Evolutionary conservation across 2,888 invertebrate species (phyloP), one percentile per base, ranked within the genome.

Genomic region (Lithophane semibrunnea): DNA sequence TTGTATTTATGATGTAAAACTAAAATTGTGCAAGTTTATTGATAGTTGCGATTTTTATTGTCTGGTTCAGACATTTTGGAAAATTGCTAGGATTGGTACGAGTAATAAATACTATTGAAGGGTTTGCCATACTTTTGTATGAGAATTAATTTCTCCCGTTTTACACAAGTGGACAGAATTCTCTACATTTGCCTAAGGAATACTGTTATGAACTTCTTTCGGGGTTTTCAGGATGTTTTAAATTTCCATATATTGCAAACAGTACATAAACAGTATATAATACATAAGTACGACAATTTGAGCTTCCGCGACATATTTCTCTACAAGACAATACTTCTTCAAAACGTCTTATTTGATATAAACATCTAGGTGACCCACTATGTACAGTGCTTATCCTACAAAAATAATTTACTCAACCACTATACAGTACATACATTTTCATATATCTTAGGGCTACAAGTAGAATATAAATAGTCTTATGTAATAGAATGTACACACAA

Each of bases 381-480:
- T 96, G 77, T 96, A 96, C 96, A 96, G 94, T 96, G 95, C 93
- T 95, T 95, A 96, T 77, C 88, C 96, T 96, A 96, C 93, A 96
- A 96, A 96, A 96, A 96, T 96, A 96, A 96, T 96, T 96, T 96
- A 96, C 90, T 94, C 92, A 92, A 95, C 92, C 92, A 92, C 95
- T 96, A 95, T 96, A 96, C 95, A 96, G 89, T 95, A 94, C 93
- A 92, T 95, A 95, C 94, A 95, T 89, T 89, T 91, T 90, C 75
- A 89, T 90, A 87, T 89, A 86, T 82, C 90, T 91, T 91, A 87
- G 80, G 87, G 89, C 92, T 86, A 91, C 79, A 83, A 90, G 86
- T 92, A 91, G 90, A 94, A 93, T 94, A 95, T 95, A 95, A 95
- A 95, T 94, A 94, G 81, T 79, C 91, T 91, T 93, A 94, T 75